Evolutionary conservation across 2,113 vertebrate genomes (phyloP).

Genomic region (Diphyllodes magnificus): DNA sequence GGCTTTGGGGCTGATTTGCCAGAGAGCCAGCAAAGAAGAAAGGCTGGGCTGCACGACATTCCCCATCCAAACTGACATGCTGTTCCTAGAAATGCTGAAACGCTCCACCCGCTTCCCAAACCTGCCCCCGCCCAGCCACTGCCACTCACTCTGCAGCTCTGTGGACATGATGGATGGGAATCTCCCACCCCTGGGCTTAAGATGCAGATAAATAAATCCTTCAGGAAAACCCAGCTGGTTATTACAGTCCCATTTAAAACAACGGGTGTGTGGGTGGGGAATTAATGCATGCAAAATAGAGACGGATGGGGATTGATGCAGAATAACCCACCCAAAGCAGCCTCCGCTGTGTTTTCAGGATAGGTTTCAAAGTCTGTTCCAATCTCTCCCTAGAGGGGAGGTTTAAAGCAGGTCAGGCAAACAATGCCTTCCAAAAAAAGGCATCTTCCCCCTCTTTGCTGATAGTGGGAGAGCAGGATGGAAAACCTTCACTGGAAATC

Average conservation of each 20-base stretch:
- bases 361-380: background rate
- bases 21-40: background rate
- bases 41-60: background rate
- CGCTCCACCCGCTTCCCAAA: rapidly evolving
- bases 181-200: background rate
- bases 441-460: background rate
- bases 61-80: background rate
- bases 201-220: background rate
- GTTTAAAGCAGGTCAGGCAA: background rate
- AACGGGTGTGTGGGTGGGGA: background rate
- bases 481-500: background rate
- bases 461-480: background rate
- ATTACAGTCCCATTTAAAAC: background rate
- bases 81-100: background rate
- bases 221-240: background rate
- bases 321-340: background rate
- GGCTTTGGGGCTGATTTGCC: background rate
- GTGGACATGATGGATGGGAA: background rate
- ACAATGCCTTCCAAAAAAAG: background rate
- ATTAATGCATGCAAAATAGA: background rate
- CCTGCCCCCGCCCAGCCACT: background rate
- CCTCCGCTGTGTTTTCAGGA: background rate
- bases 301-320: background rate
- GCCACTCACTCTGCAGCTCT: background rate
- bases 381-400: background rate